Conservation (phyloP, 2,113 vertebrate species). For the Zapornia atra region DNA sequence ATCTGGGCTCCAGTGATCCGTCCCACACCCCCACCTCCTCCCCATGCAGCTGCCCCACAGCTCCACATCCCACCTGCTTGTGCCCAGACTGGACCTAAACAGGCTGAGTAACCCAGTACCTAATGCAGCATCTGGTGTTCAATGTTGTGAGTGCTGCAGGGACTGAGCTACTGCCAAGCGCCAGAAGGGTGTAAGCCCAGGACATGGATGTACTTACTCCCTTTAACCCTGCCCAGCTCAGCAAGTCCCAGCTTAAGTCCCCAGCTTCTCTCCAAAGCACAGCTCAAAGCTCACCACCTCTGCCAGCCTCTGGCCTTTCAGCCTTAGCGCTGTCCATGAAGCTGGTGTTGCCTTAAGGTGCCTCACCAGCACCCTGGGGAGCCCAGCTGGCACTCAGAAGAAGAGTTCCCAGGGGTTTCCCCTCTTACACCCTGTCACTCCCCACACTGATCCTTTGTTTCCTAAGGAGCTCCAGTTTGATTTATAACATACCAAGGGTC, state of each 20-base stretch:
- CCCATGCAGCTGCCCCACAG: not conserved
- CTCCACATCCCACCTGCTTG: no score
- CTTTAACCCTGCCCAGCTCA: not conserved
- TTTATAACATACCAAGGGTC: not conserved
- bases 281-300: accelerated
- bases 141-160: no score
- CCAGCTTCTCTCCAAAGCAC: no score
- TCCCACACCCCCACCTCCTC: accelerated
- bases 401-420: not conserved
- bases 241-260: not conserved
- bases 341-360: accelerated
- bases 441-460: not conserved
- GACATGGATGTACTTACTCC: no score
- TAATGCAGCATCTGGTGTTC: no score
- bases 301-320: not conserved
- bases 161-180: no score
- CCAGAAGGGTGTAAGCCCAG: not conserved
- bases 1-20: not conserved
- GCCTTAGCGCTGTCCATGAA: accelerated
- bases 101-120: not conserved
- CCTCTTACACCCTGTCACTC: no score
- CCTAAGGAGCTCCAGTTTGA: not conserved
- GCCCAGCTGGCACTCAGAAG: not conserved
- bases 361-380: accelerated
- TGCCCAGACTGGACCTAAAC: not conserved